Evolutionary conservation across 2,113 vertebrate genomes (phyloP), one percentile per base, ranked within the genome.

Genomic region (Onychostruthus taczanowskii): DNA sequence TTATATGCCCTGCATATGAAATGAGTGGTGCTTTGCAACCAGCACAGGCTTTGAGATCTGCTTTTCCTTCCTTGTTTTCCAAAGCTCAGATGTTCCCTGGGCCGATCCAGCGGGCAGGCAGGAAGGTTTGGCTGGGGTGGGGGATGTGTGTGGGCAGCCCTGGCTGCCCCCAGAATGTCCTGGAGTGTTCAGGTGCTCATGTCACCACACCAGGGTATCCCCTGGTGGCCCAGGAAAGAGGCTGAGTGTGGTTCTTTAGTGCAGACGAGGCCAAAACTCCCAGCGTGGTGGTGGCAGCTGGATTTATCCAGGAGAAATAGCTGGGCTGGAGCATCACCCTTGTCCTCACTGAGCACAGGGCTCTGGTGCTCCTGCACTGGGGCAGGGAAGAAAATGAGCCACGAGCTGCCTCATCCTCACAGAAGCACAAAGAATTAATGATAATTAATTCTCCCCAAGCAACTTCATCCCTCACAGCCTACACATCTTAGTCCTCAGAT

Each of bases 291-390:
- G 6, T 1, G 11, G 33, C 56, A 56, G 50, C 41, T 33, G 41
- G 31, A 44, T 69, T 74, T 22, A n/a, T 41, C 49, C 19, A n/a
- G 39, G 35, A 41, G 87, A 43, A 61, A 11, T 14, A n/a, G 44
- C 16, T 14, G 24, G 35, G 55, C 50, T 67, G 80, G 47, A 86
- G 16, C 27, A 83, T 18, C 14, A 1, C 27, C 69, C 35, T 52
- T 8, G 2, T 61, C 50, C 44, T 49, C 0, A 0, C 35, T 21
- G 43, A 41, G 13, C 0, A 0, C 1, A 0, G 41, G 27, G 41
- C n/a, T 81, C 44, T 1, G 1, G 44, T 7, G 15, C 24, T n/a
- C 43, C 24, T 3, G 63, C 28, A 1, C 7, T 19, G 1, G 5
- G 63, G 22, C 33, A 46, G 28, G 22, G 41, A 23, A n/a, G 23